These are phyloP conservation scores for Spondyliosoma cantharus DNA, from an alignment of 2,797 vertebrate species.

Conservation along the genomic window DNA sequence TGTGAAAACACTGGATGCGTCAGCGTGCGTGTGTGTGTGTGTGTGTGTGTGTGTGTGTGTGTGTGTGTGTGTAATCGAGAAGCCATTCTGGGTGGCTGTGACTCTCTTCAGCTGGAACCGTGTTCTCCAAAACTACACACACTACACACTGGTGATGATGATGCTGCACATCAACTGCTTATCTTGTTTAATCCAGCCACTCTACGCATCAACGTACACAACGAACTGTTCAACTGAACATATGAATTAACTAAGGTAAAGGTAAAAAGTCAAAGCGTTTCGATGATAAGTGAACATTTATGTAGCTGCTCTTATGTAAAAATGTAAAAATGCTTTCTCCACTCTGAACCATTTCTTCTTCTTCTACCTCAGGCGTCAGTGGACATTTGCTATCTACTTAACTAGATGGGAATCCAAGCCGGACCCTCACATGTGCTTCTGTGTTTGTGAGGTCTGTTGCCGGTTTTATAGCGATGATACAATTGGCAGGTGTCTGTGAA, in stretches of 20 bases:
- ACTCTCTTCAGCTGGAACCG: conserved; percentile 55
- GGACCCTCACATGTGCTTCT: conserved; percentile 4
- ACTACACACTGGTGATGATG: conserved; percentile 13
- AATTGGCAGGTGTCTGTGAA: conserved; percentile 49
- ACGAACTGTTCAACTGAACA: background rate
- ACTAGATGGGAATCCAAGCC: background rate
- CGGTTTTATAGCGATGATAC: conserved; percentile 57
- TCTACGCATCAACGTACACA: background rate
- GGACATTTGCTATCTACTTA: background rate
- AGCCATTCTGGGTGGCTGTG: conserved; percentile 59
- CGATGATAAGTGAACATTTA: background rate
- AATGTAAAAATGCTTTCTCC: background rate
- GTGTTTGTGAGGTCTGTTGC: conserved; percentile 21
- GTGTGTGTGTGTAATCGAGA: conserved; percentile 40
- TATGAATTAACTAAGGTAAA: background rate
- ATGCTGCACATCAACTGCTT: conserved; percentile 23
- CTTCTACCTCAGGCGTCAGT: background rate
- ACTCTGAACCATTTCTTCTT: background rate
- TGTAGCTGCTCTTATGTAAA: background rate
- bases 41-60: conserved; percentile 21
- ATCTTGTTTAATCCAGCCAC: conserved; percentile 46
- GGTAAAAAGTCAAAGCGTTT: background rate
- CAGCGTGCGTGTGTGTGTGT: conserved; percentile 29
- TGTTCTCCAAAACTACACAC: conserved; percentile 45
- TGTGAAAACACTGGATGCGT: conserved; percentile 63